Base-by-base conservation (phyloP, 2,888 invertebrate genomes). In the Branchipolynoe longqiensis region DNA sequence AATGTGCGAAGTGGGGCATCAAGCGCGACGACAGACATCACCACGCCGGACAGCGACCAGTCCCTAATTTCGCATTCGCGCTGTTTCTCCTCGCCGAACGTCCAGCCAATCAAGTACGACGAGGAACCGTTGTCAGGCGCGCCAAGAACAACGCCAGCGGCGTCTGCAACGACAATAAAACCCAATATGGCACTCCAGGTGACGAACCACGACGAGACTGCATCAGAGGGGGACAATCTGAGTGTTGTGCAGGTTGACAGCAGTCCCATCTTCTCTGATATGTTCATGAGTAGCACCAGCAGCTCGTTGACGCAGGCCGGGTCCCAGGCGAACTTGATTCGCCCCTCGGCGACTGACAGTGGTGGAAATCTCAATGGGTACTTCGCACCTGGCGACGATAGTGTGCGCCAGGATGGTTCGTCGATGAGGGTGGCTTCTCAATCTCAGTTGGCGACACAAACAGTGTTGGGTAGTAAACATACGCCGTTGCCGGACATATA, bases 241-340 rank as follows among this genome's bases (percentile, higher is more conserved):
- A 78, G 78, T 22, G 18, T 41, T 22, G 78, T 78, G 1, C 25
- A 78, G 41, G 78, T 78, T 25, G 48, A 28, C 25, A 28, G 48
- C 31, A 48, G 18, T 28, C 31, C 8, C 3, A 18, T 48, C 78
- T 25, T 48, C 78, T 1, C 1, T 54, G 54, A 31, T 28, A n/a
- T 41, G 22, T 40, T n/a, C 38, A 64, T 2, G 2, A 8, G 33
- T 33, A 31, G 36, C 18, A 28, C 48, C 0, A 14, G n/a, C 12
- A 48, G 25, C 33, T 1, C 4, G 6, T 33, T 48, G 6, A 48
- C 78, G 14, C 41, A 41, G 31, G 14, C 31, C 1, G 78, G 78
- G 3, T 78, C 78, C 18, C 78, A 78, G 54, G 41, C 78, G 28
- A 78, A 48, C 28, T 28, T 78, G 3, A 78, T 78, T 18, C 41